Percentiles rank a stretch among this genome's conserved stretches.
These are phyloP conservation scores for Mirounga angustirostris DNA, from an alignment of 2,113 vertebrate genomes.

Conservation along the genomic window DNA sequence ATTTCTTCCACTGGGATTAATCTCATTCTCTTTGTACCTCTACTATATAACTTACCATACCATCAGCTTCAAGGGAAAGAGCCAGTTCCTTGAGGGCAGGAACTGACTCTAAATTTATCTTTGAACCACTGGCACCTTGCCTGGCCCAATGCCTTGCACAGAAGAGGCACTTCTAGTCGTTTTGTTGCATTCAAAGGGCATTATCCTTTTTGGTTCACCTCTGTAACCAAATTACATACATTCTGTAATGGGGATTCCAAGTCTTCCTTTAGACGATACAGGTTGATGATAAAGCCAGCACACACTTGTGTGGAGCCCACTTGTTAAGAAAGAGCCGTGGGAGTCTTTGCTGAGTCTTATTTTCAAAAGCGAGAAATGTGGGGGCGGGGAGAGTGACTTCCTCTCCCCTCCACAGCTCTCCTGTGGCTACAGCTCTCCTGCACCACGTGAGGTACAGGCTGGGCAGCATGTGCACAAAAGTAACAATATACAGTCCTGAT, in stretches of 20 bases:
- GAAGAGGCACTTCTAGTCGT: not conserved
- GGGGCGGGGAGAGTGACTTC: not conserved
- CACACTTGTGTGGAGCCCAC: not conserved
- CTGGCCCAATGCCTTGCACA: not conserved
- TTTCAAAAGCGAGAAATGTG: conserved; percentile 39
- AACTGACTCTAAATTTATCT: not conserved
- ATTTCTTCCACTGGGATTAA: not conserved
- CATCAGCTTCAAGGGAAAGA: not conserved
- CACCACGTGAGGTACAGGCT: not conserved
- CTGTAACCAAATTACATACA: not conserved
- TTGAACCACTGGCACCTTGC: not conserved
- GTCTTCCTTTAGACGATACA: not conserved
- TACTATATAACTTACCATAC: not conserved
- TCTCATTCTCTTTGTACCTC: not conserved
- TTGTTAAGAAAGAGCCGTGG: not conserved
- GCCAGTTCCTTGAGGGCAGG: not conserved
- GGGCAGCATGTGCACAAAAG: not conserved
- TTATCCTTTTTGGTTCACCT: not conserved
- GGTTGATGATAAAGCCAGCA: not conserved
- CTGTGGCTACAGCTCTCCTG: not conserved
- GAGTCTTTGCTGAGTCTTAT: conserved; percentile 39
- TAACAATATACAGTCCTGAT: not conserved
- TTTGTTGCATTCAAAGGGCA: not conserved
- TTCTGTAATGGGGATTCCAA: not conserved
- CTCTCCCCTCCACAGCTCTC: not conserved